Evolutionary conservation across 2,888 invertebrate species (phyloP), one percentile per base, ranked within the genome.

Genomic region (Xestia rhomboidea): DNA sequence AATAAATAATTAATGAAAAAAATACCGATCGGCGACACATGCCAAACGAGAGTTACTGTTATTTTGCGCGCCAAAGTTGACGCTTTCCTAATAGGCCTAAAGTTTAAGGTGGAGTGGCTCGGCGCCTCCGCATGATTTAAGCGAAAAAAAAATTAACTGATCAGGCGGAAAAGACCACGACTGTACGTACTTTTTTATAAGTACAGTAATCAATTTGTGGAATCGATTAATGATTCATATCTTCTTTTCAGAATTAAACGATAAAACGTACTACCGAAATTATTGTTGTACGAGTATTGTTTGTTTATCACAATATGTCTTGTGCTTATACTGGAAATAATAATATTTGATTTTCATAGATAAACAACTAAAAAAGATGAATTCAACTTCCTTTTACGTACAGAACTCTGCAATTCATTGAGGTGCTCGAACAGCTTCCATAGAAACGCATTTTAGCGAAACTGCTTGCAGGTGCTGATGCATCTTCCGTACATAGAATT

Each of bases 191-290:
- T 18, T 24, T 69, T 71, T 72, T 46, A 15, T 73, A 54, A 15
- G 51, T 62, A 44, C 18, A 24, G 6, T 80, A 81, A 51, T 63
- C 7, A 81, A 81, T 77, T 77, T 18, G 44, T 34, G 51, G 77
- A 77, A 77, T 34, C 73, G 81, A 81, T 77, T 77, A 81, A 34
- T 81, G 81, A 81, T 77, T 81, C 77, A 81, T 77, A 77, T 77
- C 77, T 81, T 51, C n/a, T 77, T 77, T 81, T 63, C 15, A 63
- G 77, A 73, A 77, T 73, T 54, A 30, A 62, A 81, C 73, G 77
- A 77, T 77, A 81, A 81, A 81, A 73, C 8, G 44, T 46, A 63
- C 27, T 51, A 73, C n/a, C n/a, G 21, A n/a, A 62, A 75, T 7
- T 10, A 34, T 24, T 11, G 44, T 27, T 44, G 10, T 76, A n/a